phyloP scores from a whole-genome alignment of 2,113 vertebrate genomes.

The Amblyornis subalaris region DNA sequence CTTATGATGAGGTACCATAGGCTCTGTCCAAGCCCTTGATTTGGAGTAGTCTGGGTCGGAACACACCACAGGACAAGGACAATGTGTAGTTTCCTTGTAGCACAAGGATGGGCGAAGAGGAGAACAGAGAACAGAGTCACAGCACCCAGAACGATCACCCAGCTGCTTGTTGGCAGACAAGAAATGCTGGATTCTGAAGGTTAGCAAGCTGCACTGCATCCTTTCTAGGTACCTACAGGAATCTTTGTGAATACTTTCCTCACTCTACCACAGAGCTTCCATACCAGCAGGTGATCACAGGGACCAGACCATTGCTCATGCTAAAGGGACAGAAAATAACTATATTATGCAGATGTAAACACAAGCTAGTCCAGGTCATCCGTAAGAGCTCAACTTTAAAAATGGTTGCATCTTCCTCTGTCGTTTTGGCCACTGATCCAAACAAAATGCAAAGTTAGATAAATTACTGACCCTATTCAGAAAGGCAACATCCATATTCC shows the following conservation, averaged over 20 bases:
- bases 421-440: not conserved
- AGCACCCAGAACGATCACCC: not conserved
- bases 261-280: not conserved
- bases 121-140: accelerated
- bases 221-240: not conserved
- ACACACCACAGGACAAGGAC: not conserved
- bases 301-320: too few relatives aligned
- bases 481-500: not conserved
- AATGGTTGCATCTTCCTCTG: not conserved
- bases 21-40: not conserved
- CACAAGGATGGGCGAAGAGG: not conserved
- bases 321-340: not conserved
- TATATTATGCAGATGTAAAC: not conserved
- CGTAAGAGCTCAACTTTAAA: not conserved
- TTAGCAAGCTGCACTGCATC: not conserved
- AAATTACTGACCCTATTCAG: not conserved
- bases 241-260: not conserved
- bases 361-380: not conserved
- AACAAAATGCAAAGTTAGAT: not conserved
- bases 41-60: not conserved
- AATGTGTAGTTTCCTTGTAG: accelerated
- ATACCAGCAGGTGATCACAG: not conserved
- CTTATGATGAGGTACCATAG: not conserved
- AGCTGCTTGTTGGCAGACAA: not conserved
- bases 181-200: not conserved